Evolutionary conservation across 2,797 vertebrate species (phyloP), one percentile per base, ranked within the genome.

Genomic region (Eptatretus atami): DNA sequence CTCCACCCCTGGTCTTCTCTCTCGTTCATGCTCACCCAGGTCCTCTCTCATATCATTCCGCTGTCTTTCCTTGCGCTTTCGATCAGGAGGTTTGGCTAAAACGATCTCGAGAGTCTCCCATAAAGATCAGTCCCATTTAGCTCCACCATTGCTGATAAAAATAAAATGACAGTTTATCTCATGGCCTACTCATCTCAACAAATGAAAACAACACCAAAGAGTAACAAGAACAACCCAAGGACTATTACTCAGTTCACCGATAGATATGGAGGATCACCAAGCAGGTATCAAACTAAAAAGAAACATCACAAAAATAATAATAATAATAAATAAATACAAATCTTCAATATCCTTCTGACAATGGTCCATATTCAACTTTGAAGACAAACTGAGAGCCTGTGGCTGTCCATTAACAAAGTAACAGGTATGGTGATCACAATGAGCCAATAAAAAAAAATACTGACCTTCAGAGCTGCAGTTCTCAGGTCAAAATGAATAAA

Each of bases 31-130:
- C 31, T 44, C 31, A 44, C 31, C 31, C 31, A 4, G 31, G 31
- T 44, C 31, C 31, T 44, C n/a, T n/a, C 31, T 44, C 31, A 44
- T 44, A 44, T 44, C 31, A 44, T 4, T 8, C 31, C 31, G 87
- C 74, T 96, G 90, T 9, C 88, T 81, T 66, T 98, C 88, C 81
- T 98, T 95, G 74, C 86, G 83, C 78, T 98, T 96, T 78, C 94
- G 94, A 76, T 96, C 88, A 69, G 92, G 92, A 70, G 92, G 92
- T 72, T 98, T 98, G 68, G 90, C 92, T 76, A 98, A 74, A 15
- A 98, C 88, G 64, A 98, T 98, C 79, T 96, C 92, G 70, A 98
- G 95, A 74, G 87, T 81, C 76, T 96, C 88, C 92, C 92, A 67
- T 88, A 84, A 65, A 96, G 77, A 70, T 92, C 83, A 73, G 86